Percentiles rank a stretch among this genome's conserved stretches.
phyloP scores from a whole-genome alignment of 2,888 invertebrate genomes.

The Coenonympha glycerion region DNA sequence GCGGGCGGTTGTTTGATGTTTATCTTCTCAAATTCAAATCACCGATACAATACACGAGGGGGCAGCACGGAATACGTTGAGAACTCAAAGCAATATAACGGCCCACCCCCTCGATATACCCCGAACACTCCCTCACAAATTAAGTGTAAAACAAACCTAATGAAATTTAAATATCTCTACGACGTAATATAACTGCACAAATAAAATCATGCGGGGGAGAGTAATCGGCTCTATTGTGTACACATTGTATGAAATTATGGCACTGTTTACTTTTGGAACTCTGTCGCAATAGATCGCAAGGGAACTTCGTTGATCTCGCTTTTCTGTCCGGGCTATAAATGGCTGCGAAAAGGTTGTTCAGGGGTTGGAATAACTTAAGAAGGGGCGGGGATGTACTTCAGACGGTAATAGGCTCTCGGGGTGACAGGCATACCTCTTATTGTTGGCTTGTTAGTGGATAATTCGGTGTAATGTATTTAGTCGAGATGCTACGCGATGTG shows the following conservation, averaged over 20 bases:
- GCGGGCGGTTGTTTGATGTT: slow-evolving; percentile 44
- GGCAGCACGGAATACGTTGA: slow-evolving; percentile 59
- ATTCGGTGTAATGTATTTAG: slow-evolving; percentile 62
- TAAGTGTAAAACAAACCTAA: slow-evolving; percentile 77
- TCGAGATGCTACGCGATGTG: slow-evolving; percentile 38
- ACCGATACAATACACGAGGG: slow-evolving; percentile 54
- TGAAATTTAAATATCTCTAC: slow-evolving; percentile 76
- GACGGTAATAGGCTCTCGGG: slow-evolving; percentile 68
- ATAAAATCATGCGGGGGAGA: slow-evolving; percentile 74
- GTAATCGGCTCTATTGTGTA: slow-evolving; percentile 71
- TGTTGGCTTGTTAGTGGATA: slow-evolving; percentile 71
- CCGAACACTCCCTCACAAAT: slow-evolving; percentile 69
- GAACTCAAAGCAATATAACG: slow-evolving; percentile 54
- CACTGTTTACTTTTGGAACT: slow-evolving; percentile 49
- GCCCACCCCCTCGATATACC: slow-evolving; percentile 63
- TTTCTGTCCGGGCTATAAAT: slow-evolving; percentile 26
- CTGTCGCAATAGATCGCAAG: slow-evolving; percentile 52
- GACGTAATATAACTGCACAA: slow-evolving; percentile 74
- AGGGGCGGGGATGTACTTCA: slow-evolving; percentile 64
- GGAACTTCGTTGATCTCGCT: slow-evolving; percentile 27
- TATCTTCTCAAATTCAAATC: slow-evolving; percentile 69
- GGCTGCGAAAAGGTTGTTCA: slow-evolving; percentile 57
- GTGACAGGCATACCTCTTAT: slow-evolving; percentile 68
- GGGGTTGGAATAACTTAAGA: slow-evolving; percentile 45
- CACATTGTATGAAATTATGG: slow-evolving; percentile 59